A percentile compares a stretch with the other conserved stretches of the same genome.
Evolutionary conservation across 2,113 vertebrate species (phyloP).

Genomic region (Notarius lentiginosus): DNA sequence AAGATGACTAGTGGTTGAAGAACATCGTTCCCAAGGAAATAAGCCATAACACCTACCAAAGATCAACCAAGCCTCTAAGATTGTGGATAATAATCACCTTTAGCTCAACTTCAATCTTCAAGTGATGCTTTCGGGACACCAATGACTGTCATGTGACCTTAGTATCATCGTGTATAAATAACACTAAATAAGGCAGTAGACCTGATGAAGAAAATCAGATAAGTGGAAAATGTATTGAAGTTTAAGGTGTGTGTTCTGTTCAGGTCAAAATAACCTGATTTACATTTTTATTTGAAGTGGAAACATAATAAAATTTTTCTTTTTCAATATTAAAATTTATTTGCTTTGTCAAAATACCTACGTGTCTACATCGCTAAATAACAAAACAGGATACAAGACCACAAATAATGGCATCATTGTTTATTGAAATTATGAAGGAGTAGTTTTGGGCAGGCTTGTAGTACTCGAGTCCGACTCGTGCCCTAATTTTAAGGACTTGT

Average conservation of each 20-base stretch:
- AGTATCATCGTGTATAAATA: neutral
- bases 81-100: neutral
- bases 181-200: neutral
- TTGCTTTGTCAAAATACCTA: neutral
- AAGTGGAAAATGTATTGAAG: neutral
- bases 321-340: neutral
- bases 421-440: neutral
- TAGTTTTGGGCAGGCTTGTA: too few relatives aligned
- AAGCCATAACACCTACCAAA: constrained; percentile 2
- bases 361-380: neutral
- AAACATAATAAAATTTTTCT: neutral
- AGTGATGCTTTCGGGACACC: neutral
- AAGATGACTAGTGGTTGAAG: neutral
- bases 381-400: neutral
- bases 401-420: neutral
- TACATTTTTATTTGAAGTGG: neutral
- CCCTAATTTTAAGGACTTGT: too few relatives aligned
- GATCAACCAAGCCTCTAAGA: neutral
- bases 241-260: neutral
- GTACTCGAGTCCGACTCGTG: too few relatives aligned
- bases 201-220: neutral
- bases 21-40: neutral
- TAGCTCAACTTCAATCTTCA: neutral
- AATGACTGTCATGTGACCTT: neutral
- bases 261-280: neutral